These are phyloP conservation scores for Tychaedon coryphoeus DNA, from an alignment of 2,113 vertebrate genomes.

Conservation along the genomic window DNA sequence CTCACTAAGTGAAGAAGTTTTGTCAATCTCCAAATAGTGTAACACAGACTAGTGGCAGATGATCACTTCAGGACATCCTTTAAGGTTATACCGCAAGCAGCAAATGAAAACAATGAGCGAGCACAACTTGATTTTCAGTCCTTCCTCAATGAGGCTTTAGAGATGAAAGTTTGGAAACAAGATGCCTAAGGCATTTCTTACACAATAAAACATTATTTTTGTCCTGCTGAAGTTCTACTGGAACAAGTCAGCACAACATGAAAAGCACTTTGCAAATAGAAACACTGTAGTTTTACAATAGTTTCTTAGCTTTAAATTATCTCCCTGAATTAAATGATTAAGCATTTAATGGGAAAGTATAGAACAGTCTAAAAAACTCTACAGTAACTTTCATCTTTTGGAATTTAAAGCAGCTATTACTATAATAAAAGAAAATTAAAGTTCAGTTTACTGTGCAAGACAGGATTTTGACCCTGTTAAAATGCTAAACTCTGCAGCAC, in stretches of 20 bases:
- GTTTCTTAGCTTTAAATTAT: not conserved
- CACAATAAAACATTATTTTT: not conserved
- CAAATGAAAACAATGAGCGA: not conserved
- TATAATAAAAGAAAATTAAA: not conserved
- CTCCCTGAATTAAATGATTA: not conserved
- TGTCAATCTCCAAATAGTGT: not conserved
- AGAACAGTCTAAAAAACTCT: not conserved
- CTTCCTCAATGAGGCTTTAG: not conserved
- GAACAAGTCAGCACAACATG: not conserved
- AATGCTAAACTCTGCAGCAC: not conserved
- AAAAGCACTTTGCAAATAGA: not conserved
- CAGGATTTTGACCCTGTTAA: not conserved
- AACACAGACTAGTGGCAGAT: not conserved
- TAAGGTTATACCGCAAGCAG: not conserved
- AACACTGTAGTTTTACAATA: not conserved
- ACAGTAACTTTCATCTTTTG: not conserved
- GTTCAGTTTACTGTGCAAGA: not conserved
- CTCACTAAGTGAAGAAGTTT: not conserved
- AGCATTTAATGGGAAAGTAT: not conserved
- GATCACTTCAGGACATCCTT: not conserved
- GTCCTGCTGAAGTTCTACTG: not conserved
- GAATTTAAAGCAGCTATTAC: not conserved
- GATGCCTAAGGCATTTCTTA: not conserved
- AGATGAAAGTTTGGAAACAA: not conserved
- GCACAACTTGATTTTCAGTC: not conserved